Evolutionary conservation across 2,888 invertebrate genomes (phyloP).

Genomic region (Protonemura montana): DNA sequence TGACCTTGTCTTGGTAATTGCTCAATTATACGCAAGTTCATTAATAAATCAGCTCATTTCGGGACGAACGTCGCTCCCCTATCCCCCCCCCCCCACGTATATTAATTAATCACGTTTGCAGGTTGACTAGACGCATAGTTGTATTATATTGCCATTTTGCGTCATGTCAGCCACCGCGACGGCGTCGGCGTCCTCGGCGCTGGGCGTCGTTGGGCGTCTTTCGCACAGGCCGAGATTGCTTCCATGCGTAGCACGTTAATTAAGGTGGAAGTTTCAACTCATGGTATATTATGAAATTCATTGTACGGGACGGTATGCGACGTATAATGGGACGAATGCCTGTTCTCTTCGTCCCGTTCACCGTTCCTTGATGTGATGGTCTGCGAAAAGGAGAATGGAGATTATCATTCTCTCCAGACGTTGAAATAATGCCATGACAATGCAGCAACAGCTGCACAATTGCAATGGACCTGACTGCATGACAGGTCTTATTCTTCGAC

Average conservation of each 20-base stretch:
- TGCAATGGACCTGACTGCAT: neutral
- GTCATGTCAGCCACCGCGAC: conserved; percentile 4
- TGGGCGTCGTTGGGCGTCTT: neutral
- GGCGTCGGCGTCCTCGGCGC: conserved; percentile 16
- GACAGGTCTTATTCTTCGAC: neutral
- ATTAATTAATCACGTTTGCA: conserved; percentile 35
- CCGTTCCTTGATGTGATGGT: neutral
- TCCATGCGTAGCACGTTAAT: neutral
- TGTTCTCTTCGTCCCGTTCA: neutral
- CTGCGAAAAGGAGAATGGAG: neutral
- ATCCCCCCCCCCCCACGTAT: no score
- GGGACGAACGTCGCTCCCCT: neutral
- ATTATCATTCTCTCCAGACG: neutral
- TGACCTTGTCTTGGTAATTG: conserved; percentile 20
- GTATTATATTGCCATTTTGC: conserved; percentile 14
- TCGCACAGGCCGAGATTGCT: neutral
- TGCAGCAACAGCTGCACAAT: neutral
- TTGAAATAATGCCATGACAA: neutral
- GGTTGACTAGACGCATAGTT: conserved; percentile 25
- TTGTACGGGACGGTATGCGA: neutral
- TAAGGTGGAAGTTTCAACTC: conserved; percentile 7
- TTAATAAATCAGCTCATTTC: conserved; percentile 35
- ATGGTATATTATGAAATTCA: neutral
- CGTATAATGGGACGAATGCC: neutral
- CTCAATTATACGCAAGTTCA: conserved; percentile 36